Percentiles rank a stretch among this genome's conserved stretches.
Evolutionary conservation across 2,888 invertebrate species (phyloP).

Genomic region (Nesidiocoris tenuis): DNA sequence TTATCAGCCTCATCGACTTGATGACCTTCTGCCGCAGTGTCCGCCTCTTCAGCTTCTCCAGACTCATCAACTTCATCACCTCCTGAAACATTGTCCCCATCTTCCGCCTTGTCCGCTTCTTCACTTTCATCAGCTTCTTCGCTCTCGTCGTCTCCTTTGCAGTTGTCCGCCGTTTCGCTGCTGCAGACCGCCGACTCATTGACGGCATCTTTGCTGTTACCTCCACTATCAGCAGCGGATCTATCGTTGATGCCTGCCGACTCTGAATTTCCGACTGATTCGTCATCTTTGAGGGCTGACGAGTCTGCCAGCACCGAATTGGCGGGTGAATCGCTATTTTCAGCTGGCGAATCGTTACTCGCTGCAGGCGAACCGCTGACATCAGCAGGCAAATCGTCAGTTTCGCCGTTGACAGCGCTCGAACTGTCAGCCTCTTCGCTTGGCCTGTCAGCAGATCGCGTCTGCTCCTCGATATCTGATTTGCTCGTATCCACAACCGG

Average conservation of each 20-base stretch:
- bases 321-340: background rate
- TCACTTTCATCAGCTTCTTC: background rate
- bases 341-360: background rate
- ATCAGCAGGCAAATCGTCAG: background rate
- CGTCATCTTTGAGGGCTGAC: background rate
- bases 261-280: background rate
- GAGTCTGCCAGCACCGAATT: no score
- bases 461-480: background rate
- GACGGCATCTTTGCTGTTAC: no score
- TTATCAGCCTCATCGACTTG: no score
- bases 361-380: background rate
- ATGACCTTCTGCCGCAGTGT: no score
- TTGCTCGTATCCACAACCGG: background rate
- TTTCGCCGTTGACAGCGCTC: background rate
- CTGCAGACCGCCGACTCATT: background rate
- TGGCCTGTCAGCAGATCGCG: background rate
- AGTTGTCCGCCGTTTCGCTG: no score
- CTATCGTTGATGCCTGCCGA: background rate
- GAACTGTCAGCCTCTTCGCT: background rate
- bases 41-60: no score
- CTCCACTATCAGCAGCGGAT: no score
- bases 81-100: no score
- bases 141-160: background rate
- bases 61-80: no score
- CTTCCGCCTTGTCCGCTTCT: no score